phyloP scores from a whole-genome alignment of 2,113 vertebrate genomes.

The Tursiops truncatus region DNA sequence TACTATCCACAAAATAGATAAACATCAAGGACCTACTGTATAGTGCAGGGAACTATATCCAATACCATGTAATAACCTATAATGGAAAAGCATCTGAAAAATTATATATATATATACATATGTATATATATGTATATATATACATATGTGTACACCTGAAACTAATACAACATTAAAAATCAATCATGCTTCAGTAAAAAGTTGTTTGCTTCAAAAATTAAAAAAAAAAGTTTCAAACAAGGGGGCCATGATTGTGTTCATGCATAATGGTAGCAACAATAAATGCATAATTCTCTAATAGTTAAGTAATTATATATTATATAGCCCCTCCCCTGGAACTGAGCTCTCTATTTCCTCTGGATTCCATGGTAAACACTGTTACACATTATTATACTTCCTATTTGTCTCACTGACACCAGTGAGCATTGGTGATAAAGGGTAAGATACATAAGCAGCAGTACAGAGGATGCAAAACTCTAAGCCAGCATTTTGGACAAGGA shows the following conservation, averaged over 20 bases:
- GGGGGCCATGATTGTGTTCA: not conserved
- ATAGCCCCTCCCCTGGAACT: not conserved
- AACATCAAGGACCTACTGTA: not conserved
- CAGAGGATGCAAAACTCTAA: not conserved
- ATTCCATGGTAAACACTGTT: not conserved
- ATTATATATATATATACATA: not conserved
- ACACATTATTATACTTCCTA: not conserved
- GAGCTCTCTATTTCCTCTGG: not conserved
- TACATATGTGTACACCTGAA: too few relatives aligned
- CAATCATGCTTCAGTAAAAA: not conserved
- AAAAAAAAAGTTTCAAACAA: not conserved
- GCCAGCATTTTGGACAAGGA: not conserved
- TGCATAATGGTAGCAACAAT: not conserved
- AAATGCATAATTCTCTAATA: not conserved
- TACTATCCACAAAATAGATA: not conserved
- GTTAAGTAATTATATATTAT: not conserved
- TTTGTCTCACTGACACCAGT: not conserved
- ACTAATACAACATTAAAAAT: too few relatives aligned
- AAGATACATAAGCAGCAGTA: not conserved
- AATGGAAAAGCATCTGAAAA: not conserved
- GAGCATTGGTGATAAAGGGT: not conserved
- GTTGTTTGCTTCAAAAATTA: not conserved
- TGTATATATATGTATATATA: not conserved
- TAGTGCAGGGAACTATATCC: not conserved
- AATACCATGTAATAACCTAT: too few relatives aligned